Evolutionary conservation across 2,797 vertebrate species (phyloP), one percentile per base, ranked within the genome.

Genomic region (Sarcoramphus papa): DNA sequence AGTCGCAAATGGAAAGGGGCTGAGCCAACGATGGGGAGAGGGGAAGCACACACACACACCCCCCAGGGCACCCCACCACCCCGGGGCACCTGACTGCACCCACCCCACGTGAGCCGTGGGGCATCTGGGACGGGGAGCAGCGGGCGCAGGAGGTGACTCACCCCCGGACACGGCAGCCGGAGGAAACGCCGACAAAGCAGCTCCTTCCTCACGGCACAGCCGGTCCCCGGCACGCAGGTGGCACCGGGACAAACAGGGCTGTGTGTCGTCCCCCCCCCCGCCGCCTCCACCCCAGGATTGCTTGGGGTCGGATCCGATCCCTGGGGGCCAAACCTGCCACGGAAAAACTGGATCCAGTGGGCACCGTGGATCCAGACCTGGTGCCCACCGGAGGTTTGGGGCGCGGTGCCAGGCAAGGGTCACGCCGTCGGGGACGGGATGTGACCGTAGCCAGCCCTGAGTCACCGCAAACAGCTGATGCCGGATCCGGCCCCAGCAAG

Each of bases 241-340:
- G 45, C 80, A 50, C 60, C 1, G 20, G 63, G 59, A 76, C 48
- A 41, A 24, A 6, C n/a, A 0, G 25, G 31, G 33, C 24, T 20
- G 75, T 25, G 35, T 21, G 54, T 10, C 33, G 30, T 12, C 12
- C 24, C 27, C 24, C 24, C 0, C 4, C 35, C 35, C 35, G 35
- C 35, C 35, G 35, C 4, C 17, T 15, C 14, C 9, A 28, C 37
- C 18, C 41, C 14, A 0, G 2, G 5, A 21, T 11, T 27, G 22
- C 8, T 37, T 8, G 41, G n/a, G 43, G 28, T 21, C 6, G 2
- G 40, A 27, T 27, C 37, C 0, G 0, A 10, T 4, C n/a, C 35
- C 56, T 4, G 2, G 2, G 3, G 9, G 12, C n/a, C 23, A n/a
- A 84, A 30, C 13, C 64, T 20, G 28, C 25, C 33, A 2, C 35